These are phyloP conservation scores for Apolygus lucorum DNA, from an alignment of 1,140 invertebrate genomes.

Conservation along the genomic window DNA sequence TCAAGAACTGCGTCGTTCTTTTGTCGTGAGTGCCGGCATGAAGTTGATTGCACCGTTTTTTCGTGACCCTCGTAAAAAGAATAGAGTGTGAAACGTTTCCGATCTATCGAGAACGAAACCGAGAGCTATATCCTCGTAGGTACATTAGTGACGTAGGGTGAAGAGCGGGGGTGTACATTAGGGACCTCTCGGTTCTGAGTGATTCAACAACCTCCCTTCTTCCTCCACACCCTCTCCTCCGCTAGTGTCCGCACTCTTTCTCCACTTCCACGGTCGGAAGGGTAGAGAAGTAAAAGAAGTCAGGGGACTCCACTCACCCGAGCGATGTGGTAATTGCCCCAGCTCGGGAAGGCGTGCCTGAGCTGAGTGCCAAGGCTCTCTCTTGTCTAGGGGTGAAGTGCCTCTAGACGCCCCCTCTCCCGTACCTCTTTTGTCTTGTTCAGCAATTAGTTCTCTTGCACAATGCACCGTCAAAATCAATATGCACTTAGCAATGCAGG, in stretches of 20 bases:
- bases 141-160: background rate
- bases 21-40: no score
- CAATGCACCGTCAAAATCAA: conserved; percentile 14
- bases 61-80: no score
- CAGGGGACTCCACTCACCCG: background rate
- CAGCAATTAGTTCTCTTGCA: conserved; percentile 13
- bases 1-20: no score
- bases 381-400: conserved; percentile 13
- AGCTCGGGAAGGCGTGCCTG: background rate
- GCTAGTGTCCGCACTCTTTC: background rate
- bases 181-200: conserved; percentile 1
- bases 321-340: conserved; percentile 10
- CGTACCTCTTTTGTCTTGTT: conserved; percentile 7
- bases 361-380: conserved; percentile 3
- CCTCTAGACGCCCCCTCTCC: conserved; percentile 4
- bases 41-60: no score
- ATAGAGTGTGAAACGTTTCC: conserved; percentile 2
- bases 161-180: background rate
- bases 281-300: conserved; percentile 5
- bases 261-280: background rate
- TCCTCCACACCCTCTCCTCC: background rate
- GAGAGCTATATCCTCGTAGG: background rate
- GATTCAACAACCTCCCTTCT: background rate
- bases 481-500: conserved; percentile 12
- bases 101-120: background rate